Percentiles rank a stretch among this genome's conserved stretches.
Conservation (phyloP, 2,888 invertebrate species). For the Cantharis lateralis region DNA sequence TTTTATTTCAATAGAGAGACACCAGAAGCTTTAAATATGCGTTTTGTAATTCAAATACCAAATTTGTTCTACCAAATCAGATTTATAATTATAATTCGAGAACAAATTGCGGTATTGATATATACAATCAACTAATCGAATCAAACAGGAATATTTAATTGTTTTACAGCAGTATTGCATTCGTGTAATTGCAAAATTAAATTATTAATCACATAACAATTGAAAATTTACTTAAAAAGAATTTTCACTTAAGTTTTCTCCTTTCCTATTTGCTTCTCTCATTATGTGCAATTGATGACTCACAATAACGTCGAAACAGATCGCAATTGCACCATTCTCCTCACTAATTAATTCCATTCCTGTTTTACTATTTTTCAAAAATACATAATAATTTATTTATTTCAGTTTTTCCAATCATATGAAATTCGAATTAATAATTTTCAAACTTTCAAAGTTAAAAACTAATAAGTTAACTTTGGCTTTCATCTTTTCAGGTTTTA, state of each 20-base stretch:
- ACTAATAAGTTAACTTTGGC: no score
- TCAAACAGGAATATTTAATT: not conserved
- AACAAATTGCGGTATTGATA: not conserved
- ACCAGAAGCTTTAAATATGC: not conserved
- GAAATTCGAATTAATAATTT: no score
- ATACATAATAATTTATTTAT: no score
- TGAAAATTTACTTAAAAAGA: not conserved
- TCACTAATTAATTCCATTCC: not conserved
- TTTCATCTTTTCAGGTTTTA: no score
- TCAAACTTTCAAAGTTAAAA: no score
- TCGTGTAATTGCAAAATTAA: not conserved
- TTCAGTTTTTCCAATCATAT: no score
- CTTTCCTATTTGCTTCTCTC: not conserved
- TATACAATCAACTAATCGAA: not conserved
- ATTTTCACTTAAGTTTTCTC: not conserved
- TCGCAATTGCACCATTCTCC: not conserved
- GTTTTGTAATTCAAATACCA: not conserved
- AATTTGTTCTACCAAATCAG: slow-evolving; percentile 1
- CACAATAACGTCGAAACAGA: not conserved
- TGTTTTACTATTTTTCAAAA: not conserved
- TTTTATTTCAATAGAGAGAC: not conserved
- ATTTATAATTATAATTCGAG: not conserved
- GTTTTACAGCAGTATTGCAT: not conserved
- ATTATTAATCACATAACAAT: not conserved
- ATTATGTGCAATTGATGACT: not conserved